Base-by-base conservation (phyloP, 2,797 vertebrate species). In the Acanthornis magna region DNA sequence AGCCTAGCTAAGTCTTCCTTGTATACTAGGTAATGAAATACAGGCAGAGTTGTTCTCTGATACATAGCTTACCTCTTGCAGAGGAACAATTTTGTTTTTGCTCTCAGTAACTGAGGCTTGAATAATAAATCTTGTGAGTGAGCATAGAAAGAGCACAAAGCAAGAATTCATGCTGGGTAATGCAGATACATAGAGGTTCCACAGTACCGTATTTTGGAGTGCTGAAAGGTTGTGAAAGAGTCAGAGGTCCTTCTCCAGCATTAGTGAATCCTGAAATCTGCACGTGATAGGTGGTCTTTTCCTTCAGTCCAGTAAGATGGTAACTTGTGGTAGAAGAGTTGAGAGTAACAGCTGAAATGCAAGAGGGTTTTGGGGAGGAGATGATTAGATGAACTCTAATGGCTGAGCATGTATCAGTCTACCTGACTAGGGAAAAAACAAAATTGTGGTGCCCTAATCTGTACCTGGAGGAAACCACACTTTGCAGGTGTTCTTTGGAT, bases 211-310 rank as follows among this genome's bases (percentile, higher is more conserved):
- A 96, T 96, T 94, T 96, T 65, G 82, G 91, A 19, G 97, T 97
- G 51, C 57, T 91, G 85, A 97, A 97, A 47, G 60, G 20, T 7
- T 94, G 74, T 32, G 94, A 88, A 45, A 73, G 10, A 75, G 98
- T 98, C 5, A 54, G 92, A 54, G 86, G 92, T 93, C 98, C 98
- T 65, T 95, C 97, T 26, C 98, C 98, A 26, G 96, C 97, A 2
- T 19, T 87, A 18, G 98, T 99, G 95, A 98, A 97, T n/a, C 98
- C 98, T 34, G 98, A 98, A 51, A 99, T 83, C 70, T 97, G 96
- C 25, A 98, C 96, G 45, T 54, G 76, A 86, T 98, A 98, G 2
- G n/a, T 22, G 2, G 86, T 98, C 54, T 95, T 96, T 30, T 88
- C 97, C 80, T 96, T 93, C 6, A 99, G 98, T 38, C 95, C 54